Percentiles rank a stretch among this genome's conserved stretches.
phyloP scores from a whole-genome alignment of 2,113 vertebrate genomes.

The Columbina picui region DNA sequence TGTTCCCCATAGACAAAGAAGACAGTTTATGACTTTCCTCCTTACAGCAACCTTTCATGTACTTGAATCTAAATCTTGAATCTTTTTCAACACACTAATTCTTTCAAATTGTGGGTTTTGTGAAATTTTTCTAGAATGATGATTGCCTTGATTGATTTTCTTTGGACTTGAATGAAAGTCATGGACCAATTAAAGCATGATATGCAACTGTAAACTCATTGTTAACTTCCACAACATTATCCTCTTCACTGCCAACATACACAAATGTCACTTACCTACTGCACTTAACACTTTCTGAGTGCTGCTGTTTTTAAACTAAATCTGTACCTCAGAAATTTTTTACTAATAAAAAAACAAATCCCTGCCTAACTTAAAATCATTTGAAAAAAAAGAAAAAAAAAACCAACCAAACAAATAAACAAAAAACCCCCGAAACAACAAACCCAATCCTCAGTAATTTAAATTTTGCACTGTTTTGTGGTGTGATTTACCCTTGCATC shows the following conservation, averaged over 20 bases:
- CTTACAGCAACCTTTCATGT: not conserved
- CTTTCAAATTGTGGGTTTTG: not conserved
- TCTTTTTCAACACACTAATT: not conserved
- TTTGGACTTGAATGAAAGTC: not conserved
- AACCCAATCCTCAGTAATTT: not conserved
- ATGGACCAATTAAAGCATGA: not conserved
- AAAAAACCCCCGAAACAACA: not conserved
- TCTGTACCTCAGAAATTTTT: not conserved
- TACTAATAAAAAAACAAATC: not conserved
- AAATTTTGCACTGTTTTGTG: not conserved
- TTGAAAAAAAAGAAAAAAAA: not conserved
- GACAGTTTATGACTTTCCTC: not conserved
- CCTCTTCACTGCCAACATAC: not conserved
- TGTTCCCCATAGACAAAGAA: not conserved
- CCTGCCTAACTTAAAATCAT: not conserved
- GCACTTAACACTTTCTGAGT: not conserved
- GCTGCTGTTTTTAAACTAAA: not conserved
- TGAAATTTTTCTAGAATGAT: not conserved
- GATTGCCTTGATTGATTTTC: not conserved
- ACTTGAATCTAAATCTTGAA: not conserved
- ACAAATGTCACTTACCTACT: not conserved
- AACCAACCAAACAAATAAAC: not conserved
- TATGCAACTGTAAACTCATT: not conserved
- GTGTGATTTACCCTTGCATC: not conserved
- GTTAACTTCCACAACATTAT: not conserved